Evolutionary conservation across 2,797 vertebrate species (phyloP), one percentile per base, ranked within the genome.

Genomic region (Tenualosa ilisha): DNA sequence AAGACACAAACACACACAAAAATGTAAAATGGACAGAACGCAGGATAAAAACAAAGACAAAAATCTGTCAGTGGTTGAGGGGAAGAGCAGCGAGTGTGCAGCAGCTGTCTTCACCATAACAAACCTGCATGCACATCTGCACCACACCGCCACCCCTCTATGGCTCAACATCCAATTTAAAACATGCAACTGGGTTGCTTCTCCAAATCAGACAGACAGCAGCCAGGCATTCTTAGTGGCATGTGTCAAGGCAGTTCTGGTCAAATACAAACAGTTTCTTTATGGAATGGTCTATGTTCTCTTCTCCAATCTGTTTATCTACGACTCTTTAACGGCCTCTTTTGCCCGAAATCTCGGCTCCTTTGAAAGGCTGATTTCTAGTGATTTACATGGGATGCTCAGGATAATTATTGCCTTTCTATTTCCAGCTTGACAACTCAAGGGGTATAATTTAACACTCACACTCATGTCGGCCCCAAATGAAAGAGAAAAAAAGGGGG

Each of bases 331-430:
- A 31, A 72, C 31, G 31, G 65, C 37, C 40, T 79, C 40, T 79
- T 7, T 79, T 87, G 31, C 86, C 84, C 84, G 86, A 88, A 84
- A 88, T 81, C 88, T 88, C 84, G 86, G 84, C 86, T 88, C 88
- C 87, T 89, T 87, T 87, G 53, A 90, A 87, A 84, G 88, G 86
- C 89, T 89, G 88, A 90, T 91, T 92, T 90, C 89, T 84, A 87
- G 89, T 90, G 87, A 90, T 91, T 91, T 93, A 89, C 91, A 91
- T 89, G 75, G 86, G 89, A 91, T 88, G 89, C 90, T 89, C 63
- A 59, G 75, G 89, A 92, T 92, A 93, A 91, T 92, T 91, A 91
- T 89, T 88, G 87, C 86, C 90, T 89, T 91, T 91, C 88, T 91
- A 89, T 92, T 90, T 91, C 85, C 85, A 91, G 89, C 89, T 88